Evolutionary conservation across 2,113 vertebrate species (phyloP), one percentile per base, ranked within the genome.

Genomic region (Bagarius yarrelli): DNA sequence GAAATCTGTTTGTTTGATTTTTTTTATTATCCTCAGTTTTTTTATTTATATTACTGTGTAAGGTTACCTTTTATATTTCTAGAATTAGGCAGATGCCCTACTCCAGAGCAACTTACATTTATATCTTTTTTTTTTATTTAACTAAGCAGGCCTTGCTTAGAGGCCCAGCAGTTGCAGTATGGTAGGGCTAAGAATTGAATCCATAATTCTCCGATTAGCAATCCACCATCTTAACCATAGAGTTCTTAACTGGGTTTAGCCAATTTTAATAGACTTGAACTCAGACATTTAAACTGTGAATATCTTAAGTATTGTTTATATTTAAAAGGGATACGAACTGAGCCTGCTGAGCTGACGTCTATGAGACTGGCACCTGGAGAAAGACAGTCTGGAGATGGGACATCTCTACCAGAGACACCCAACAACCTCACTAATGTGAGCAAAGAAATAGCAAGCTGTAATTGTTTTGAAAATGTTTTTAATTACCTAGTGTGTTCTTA

Each of bases 351-450:
- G 83, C 87, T 94, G 72, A 93, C 94, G 0, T 50, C 79, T 56
- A 93, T 95, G 86, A 93, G 95, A 85, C 90, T 97, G 87, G 93
- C 95, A 73, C 94, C 97, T 2, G 97, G 96, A 56, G 97, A 99
- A 89, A 94, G 97, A 67, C 97, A 98, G 89, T 97, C 97, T 6
- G 97, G 97, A 0, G 97, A 98, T 0, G 97, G 97, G 79, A 98
- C 97, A 0, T 98, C 97, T 76, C 94, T 99, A 40, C 97, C 97
- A 0, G 97, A 98, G 91, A 98, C 96, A 0, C 93, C 97, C 92
- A 89, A 98, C 85, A 98, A 98, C 88, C 95, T 98, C 77, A 96
- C 86, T 52, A 87, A 87, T 60, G 86, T 87, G 61, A 81, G 82
- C 21, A 23, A 47, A 56, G 23, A 64, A 50, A 30, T 15, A 23